Conservation (phyloP, 2,797 vertebrate genomes). For the Vireo griseus region DNA sequence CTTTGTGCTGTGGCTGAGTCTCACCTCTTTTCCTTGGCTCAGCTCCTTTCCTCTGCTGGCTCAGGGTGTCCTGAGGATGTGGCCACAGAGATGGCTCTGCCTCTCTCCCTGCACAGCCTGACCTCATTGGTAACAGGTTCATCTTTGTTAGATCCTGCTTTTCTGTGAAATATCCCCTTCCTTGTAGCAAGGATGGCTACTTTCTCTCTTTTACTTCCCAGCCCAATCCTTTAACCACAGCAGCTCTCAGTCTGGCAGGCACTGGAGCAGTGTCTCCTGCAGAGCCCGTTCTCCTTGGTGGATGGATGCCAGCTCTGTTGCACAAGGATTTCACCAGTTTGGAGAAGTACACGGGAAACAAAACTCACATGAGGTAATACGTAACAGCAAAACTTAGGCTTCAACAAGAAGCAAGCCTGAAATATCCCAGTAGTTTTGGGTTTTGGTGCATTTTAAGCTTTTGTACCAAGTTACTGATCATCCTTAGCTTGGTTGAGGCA, state of each 20-base stretch:
- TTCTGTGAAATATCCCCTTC: not conserved
- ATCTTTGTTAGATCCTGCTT: not conserved
- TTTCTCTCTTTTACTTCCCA: not conserved
- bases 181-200: not conserved
- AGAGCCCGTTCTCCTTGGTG: rapidly evolving
- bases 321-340: not conserved
- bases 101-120: not conserved
- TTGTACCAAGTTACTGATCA: rapidly evolving
- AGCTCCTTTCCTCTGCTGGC: not conserved
- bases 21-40: not conserved
- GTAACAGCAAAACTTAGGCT: not conserved
- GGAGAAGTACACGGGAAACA: not conserved
- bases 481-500: not conserved
- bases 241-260: rapidly evolving
- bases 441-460: not conserved
- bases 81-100: not conserved
- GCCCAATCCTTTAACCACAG: rapidly evolving
- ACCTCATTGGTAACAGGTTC: not conserved
- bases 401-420: not conserved
- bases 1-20: not conserved
- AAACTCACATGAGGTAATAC: not conserved
- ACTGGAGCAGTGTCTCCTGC: rapidly evolving
- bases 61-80: rapidly evolving
- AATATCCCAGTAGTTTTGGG: not conserved
- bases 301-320: rapidly evolving